Evolutionary conservation across 2,113 vertebrate genomes (phyloP), one percentile per base, ranked within the genome.

Genomic region (Bubalus kerabau): DNA sequence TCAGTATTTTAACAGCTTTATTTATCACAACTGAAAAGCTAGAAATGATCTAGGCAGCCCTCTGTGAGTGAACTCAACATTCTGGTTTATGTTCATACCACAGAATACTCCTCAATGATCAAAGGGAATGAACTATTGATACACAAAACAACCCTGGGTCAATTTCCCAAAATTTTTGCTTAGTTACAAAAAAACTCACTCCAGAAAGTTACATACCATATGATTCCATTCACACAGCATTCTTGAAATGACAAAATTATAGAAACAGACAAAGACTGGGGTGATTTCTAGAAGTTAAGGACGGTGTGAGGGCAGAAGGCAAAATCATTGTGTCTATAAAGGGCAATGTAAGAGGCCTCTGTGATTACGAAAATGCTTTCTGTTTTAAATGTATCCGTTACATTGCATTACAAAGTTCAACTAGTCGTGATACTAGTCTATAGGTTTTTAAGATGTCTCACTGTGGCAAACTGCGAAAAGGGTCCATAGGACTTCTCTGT

Each of bases 291-390:
- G 4, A 74, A 78, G 24, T n/a, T 76, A 62, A 52, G 26, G 19
- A 48, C 0, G 1, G 0, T 0, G 0, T 11, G 60, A 81, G 50
- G 43, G 13, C n/a, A 91, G 62, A 40, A 67, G 8, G n/a, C 2
- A 40, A 64, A 88, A 56, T 26, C 3, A 11, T 5, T 30, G 1
- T 52, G 26, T 15, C 78, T 64, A 6, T 23, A 12, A 21, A 76
- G 26, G 32, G 15, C 36, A 28, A 54, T 1, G 2, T 48, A 11
- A 21, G 19, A 13, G 16, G 59, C 83, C 6, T 17, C 17, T 5
- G 3, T 10, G 40, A 36, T 28, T 43, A 43, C 9, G 28, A 52
- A 28, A 78, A 87, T 30, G 23, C 17, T 57, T 40, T 60, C 2
- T 10, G 28, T 28, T 74, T 62, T 67, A 12, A 36, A 21, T 48